phyloP scores from a whole-genome alignment of 2,113 vertebrate species.

The Silurus glanis region DNA sequence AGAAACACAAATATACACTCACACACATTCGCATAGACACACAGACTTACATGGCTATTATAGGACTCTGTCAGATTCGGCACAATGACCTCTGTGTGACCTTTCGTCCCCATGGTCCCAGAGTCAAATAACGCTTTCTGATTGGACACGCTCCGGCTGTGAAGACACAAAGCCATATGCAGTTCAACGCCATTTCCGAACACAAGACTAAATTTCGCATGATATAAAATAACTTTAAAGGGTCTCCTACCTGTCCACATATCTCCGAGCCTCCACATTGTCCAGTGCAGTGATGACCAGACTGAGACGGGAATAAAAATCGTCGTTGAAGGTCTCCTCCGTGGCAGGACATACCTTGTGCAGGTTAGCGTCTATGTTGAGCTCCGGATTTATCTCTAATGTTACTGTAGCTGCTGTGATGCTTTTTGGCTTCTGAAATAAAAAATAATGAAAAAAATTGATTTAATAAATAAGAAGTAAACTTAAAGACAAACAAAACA shows the following conservation, averaged over 20 bases:
- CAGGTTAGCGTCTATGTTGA: slow-evolving; percentile 89
- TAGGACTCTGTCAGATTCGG: slow-evolving; percentile 96
- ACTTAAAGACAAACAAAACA: no score
- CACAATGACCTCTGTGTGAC: slow-evolving; percentile 93
- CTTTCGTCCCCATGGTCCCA: slow-evolving; percentile 98
- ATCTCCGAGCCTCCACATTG: slow-evolving; percentile 96
- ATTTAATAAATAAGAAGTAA: no score
- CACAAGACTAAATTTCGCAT: background rate
- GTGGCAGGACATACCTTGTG: slow-evolving; percentile 94
- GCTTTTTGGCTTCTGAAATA: slow-evolving; percentile 90
- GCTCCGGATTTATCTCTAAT: slow-evolving; percentile 84
- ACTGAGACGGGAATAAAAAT: slow-evolving; percentile 84
- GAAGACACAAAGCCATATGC: slow-evolving; percentile 31
- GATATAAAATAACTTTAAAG: background rate
- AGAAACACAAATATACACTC: background rate
- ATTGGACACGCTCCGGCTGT: slow-evolving; percentile 91
- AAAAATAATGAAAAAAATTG: background rate
- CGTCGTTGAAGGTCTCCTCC: slow-evolving; percentile 85
- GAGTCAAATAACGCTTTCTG: slow-evolving; percentile 92
- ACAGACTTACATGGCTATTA: slow-evolving; percentile 90
- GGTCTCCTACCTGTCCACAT: slow-evolving; percentile 87
- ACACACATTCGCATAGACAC: background rate
- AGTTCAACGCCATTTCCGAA: background rate
- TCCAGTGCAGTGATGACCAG: slow-evolving; percentile 93
- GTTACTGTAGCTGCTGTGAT: slow-evolving; percentile 89